A percentile compares a stretch with the other conserved stretches of the same genome.
Conservation (phyloP, 2,113 vertebrate genomes). For the Cyanoramphus novaezelandiae region DNA sequence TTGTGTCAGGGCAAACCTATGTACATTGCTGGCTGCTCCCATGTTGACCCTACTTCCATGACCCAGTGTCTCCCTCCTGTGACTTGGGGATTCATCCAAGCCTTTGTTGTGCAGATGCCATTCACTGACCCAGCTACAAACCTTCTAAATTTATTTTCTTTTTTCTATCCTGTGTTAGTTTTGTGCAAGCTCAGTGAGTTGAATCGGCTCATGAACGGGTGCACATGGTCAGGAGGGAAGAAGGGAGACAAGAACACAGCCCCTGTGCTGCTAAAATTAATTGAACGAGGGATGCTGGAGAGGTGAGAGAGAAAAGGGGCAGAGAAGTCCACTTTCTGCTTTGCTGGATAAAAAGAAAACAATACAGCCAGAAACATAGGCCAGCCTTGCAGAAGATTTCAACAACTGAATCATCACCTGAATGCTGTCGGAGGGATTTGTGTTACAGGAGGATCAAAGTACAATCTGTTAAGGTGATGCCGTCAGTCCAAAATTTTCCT, state of each 20-base stretch:
- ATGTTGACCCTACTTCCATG: not conserved
- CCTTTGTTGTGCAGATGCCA: not conserved
- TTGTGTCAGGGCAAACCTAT: not conserved
- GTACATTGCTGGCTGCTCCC: not conserved
- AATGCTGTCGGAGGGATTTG: not conserved
- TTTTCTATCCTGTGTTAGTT: not conserved
- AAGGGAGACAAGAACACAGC: not conserved
- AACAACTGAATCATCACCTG: not conserved
- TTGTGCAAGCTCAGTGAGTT: not conserved
- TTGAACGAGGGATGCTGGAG: not conserved
- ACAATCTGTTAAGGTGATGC: not conserved
- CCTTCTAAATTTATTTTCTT: not conserved
- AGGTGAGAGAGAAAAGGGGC: not conserved
- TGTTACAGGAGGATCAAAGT: not conserved
- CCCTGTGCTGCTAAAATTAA: not conserved
- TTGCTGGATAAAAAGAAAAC: not conserved
- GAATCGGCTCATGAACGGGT: not conserved
- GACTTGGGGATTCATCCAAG: not conserved
- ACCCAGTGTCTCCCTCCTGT: fast-evolving
- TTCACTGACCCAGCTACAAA: not conserved
- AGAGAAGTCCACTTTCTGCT: not conserved
- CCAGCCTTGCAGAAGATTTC: not conserved
- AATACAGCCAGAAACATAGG: not conserved
- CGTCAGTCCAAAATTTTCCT: not conserved
- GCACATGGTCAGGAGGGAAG: not conserved